Evolutionary conservation across 2,888 invertebrate genomes (phyloP).

Genomic region (Andrena hattorfiana): DNA sequence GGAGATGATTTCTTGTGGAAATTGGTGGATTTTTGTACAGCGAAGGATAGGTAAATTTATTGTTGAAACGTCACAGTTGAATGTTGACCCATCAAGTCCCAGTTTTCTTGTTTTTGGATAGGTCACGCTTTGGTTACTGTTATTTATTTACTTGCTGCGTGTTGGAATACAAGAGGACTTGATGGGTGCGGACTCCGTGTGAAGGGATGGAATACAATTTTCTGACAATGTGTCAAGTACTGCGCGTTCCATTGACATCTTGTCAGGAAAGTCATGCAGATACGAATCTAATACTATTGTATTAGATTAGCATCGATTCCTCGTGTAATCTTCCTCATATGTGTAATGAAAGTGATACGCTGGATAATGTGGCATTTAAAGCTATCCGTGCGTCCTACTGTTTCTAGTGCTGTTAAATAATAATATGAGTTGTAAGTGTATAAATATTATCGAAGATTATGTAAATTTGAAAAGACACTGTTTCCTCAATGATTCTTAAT

Average conservation of each 20-base stretch:
- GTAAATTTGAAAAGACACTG: neutral
- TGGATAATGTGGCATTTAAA: neutral
- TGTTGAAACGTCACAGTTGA: neutral
- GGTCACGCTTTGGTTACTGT: neutral
- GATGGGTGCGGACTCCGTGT: neutral
- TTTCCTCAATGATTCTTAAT: neutral
- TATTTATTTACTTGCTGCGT: neutral
- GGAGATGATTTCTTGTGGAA: neutral
- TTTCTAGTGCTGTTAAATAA: neutral
- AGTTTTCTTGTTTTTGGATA: neutral
- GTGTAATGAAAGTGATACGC: neutral
- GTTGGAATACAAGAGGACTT: neutral
- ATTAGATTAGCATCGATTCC: slow-evolving; percentile 5
- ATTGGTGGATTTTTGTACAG: neutral
- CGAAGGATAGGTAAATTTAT: neutral
- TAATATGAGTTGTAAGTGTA: neutral
- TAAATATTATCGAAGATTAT: neutral
- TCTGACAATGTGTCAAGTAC: slow-evolving; percentile 61
- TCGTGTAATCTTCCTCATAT: neutral
- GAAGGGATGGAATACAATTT: slow-evolving; percentile 28
- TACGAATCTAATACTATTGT: slow-evolving; percentile 15
- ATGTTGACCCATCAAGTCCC: neutral
- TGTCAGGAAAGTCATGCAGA: slow-evolving; percentile 42
- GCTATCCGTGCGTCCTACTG: neutral
- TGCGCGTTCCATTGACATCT: slow-evolving; percentile 54